Evolutionary conservation across 30 jellyfish, hydroid and myxozoan genomes (phyloP), one percentile per base, ranked within the genome.

Genomic region (Chrysaora quinquecirrha): DNA sequence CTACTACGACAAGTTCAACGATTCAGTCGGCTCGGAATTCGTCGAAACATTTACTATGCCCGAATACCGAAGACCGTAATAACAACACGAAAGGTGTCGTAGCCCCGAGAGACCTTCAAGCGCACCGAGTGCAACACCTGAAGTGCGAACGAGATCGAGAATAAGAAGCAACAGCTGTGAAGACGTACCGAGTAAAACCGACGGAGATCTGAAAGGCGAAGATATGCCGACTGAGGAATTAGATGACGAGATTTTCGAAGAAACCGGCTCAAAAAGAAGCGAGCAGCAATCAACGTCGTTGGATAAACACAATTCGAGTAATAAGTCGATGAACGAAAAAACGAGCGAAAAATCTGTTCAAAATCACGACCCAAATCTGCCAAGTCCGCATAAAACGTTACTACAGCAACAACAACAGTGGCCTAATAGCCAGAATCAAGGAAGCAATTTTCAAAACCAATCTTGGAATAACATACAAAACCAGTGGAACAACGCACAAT

Each of bases 101-200:
- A 1, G 85, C 79, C 22, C 94, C 56, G 91, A 83, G 34, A 82
- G 98, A 35, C 98, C 98, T 24, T 85, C 98, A 11, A 92, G 98
- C 66, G 96, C 94, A 22, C 98, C 98, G 21, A 61, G 82, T 69
- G 94, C 64, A 64, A 70, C 98, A 23, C 96, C 94, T 2, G 96
- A 86, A 48, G 84, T 80, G 21, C 85, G 96, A 23, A 85, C 85
- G 25, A 77, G 89, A 27, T 54, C 91, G 20, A 73, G 97, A 34
- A 80, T 87, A 30, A 54, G 98, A 50, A 86, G 98, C 72, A 92
- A 90, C 67, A 92, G 98, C 82, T 95, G 93, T 34, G 98, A 92
- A 71, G 98, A 92, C 22, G 31, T 69, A 19, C 76, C 83, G 31
- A 46, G 24, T 34, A 88, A 79, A n/a, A 73, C 49, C 48, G 96